Conservation (phyloP, 2,113 vertebrate genomes). For the Bubo blakistoni region DNA sequence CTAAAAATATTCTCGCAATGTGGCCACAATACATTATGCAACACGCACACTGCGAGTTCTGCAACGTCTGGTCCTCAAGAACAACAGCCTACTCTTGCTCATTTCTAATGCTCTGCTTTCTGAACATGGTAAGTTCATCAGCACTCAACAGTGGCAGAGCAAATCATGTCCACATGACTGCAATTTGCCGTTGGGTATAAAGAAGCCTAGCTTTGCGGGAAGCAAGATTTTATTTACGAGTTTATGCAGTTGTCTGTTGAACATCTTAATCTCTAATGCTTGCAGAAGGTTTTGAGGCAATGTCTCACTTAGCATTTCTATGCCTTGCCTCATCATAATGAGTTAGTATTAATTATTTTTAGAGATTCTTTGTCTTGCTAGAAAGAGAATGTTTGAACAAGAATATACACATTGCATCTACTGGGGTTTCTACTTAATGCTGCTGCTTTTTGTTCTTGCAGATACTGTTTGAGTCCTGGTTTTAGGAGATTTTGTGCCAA, state of each 20-base stretch:
- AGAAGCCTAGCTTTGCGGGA: neutral
- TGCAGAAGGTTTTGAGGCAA: neutral
- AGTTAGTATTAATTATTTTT: neutral
- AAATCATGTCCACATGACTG: neutral
- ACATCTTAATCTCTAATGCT: neutral
- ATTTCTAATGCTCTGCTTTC: neutral
- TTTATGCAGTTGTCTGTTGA: neutral
- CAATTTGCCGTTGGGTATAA: neutral
- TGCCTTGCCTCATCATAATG: neutral
- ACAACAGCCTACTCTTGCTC: neutral
- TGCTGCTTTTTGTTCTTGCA: neutral
- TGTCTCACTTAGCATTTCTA: neutral
- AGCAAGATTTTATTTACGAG: neutral
- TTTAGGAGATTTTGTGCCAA: neutral
- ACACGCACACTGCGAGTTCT: rapidly evolving
- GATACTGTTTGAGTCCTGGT: neutral
- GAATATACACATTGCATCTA: neutral
- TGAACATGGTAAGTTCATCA: neutral
- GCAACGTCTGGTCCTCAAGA: neutral
- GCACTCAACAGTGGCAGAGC: neutral
- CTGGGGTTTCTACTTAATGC: neutral
- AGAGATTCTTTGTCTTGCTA: neutral
- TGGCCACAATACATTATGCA: neutral
- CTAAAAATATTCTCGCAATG: neutral
- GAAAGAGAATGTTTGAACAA: neutral